These are phyloP conservation scores for Onychorhynchus coronatus DNA, from an alignment of 2,113 vertebrate species.

Conservation along the genomic window DNA sequence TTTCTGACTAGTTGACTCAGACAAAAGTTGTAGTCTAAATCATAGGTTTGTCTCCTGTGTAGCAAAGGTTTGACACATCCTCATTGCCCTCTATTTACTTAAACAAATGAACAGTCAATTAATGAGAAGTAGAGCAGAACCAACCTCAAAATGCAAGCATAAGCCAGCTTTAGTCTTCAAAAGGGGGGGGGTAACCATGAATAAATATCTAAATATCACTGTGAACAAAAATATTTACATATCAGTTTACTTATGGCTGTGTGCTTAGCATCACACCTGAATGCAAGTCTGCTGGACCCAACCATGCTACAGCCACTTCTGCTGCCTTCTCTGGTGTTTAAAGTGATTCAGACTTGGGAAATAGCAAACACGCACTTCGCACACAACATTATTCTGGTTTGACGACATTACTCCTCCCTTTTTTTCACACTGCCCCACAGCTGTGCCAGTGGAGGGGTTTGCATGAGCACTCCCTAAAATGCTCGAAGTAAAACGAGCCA, in stretches of 20 bases:
- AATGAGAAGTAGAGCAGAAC: background rate
- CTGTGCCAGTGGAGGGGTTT: background rate
- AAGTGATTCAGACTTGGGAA: background rate
- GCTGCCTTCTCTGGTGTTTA: background rate
- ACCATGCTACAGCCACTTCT: background rate
- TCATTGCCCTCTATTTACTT: background rate
- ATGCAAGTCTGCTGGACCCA: background rate
- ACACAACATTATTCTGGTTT: fast-evolving
- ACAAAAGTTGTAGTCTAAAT: background rate
- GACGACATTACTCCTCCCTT: background rate
- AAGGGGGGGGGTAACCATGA: background rate
- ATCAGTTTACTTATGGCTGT: background rate
- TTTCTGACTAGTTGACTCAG: background rate
- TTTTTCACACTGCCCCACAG: background rate
- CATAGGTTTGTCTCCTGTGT: background rate
- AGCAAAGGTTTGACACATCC: background rate
- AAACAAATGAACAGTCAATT: background rate
- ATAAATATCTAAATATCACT: background rate
- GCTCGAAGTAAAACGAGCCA: background rate
- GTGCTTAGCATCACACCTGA: background rate
- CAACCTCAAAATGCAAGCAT: background rate
- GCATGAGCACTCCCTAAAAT: background rate
- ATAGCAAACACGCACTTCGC: background rate
- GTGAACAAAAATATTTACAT: background rate
- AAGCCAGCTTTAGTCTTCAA: background rate